Conservation (phyloP, 2,888 invertebrate species). For the Polylopha cassiicola region DNA sequence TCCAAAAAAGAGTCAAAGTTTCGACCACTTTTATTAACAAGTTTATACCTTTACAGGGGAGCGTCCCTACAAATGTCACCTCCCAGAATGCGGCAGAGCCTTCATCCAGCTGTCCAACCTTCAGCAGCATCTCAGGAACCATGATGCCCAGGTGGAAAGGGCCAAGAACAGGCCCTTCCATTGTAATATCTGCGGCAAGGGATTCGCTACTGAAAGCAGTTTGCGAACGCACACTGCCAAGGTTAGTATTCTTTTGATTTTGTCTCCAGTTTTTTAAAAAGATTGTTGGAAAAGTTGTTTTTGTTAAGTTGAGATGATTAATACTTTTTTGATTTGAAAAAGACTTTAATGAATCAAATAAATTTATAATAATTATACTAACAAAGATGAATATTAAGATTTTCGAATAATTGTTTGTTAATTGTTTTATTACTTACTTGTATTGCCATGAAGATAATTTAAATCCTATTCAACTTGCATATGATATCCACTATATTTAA, state of each 20-base stretch:
- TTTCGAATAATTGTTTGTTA: too few relatives aligned
- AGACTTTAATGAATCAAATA: too few relatives aligned
- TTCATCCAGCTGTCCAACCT: conserved; percentile 98
- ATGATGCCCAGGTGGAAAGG: conserved; percentile 96
- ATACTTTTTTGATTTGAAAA: too few relatives aligned
- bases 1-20: background rate
- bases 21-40: conserved; percentile 29
- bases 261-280: background rate
- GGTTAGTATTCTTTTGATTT: conserved; percentile 80
- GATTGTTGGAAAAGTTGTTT: background rate
- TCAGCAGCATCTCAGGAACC: conserved; percentile 96
- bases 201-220: conserved; percentile 97
- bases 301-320: background rate
- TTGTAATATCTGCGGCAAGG: conserved; percentile 97
- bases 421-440: too few relatives aligned
- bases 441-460: too few relatives aligned
- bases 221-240: conserved; percentile 96
- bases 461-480: too few relatives aligned
- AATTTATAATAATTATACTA: too few relatives aligned
- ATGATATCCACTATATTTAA: too few relatives aligned
- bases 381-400: too few relatives aligned
- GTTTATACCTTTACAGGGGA: conserved; percentile 83
- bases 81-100: conserved; percentile 96
- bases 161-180: conserved; percentile 97
- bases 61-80: conserved; percentile 97